Base-by-base conservation (phyloP, 2,797 vertebrate species). In the Cuniculus paca region DNA sequence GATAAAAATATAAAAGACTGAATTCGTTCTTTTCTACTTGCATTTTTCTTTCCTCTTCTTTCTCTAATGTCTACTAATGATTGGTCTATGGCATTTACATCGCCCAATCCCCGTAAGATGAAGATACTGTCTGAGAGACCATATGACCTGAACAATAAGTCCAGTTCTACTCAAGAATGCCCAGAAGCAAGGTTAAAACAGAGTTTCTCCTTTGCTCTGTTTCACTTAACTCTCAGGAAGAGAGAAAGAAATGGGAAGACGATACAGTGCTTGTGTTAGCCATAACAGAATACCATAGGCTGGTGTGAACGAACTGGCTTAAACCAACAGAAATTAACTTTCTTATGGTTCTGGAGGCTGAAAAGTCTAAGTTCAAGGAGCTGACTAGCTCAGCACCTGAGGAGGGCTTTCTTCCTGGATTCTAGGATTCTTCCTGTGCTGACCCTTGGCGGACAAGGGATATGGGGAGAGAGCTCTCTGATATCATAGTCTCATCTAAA, bases 1-100 rank as follows among this genome's bases (percentile, higher is more conserved):
- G 56, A 20, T 60, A 14, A 60, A 83, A 75, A 77, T 26, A 34
- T 68, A 86, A 45, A 80, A 48, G 39, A 26, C 39, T 91, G n/a
- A n/a, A 56, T 87, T 91, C 89, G 74, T 93, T 19, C 72, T 70
- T 79, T 70, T 56, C 52, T 89, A 45, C 31, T 80, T 90, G 54
- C 5, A 0, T 14, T 93, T 95, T 54, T 54, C n/a, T n/a, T n/a
- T 68, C 72, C 52, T 63, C 50, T 88, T 87, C n/a, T 74, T 93
- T 74, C 12, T 78, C 17, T 19, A 16, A 8, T 87, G 54, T 91
- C 52, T 5, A 61, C n/a, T 63, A 11, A 48, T 34, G 58, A 6
- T 87, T 48, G 28, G 16, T 86, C 68, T 83, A 9, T 77, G 63
- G 24, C 7, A 34, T 84, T 94, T 89, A 12, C 16, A 74, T 60